Conservation (phyloP, 1,140 invertebrate species). For the Planococcus citri region DNA sequence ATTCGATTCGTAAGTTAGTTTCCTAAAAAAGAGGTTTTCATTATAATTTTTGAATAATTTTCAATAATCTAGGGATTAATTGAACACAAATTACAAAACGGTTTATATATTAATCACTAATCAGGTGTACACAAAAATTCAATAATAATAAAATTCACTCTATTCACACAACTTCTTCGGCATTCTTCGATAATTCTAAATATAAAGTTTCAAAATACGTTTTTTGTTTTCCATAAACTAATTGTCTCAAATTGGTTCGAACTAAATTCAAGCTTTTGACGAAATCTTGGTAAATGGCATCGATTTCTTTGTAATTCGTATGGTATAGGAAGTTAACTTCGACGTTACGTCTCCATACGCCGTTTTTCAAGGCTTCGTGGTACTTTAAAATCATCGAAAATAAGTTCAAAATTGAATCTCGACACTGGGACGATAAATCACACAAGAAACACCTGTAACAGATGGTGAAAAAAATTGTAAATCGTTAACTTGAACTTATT, state of each 20-base stretch:
- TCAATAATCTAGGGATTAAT: too few species aligned
- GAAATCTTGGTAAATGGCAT: background rate
- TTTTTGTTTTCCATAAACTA: background rate
- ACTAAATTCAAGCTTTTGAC: background rate
- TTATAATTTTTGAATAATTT: too few species aligned
- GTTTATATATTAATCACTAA: too few species aligned
- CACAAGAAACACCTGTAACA: constrained; percentile 4
- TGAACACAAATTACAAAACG: too few species aligned
- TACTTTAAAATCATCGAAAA: background rate
- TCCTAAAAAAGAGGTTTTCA: too few species aligned
- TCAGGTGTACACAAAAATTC: too few species aligned
- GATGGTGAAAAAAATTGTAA: background rate
- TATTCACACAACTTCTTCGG: too few species aligned
- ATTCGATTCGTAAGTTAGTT: too few species aligned
- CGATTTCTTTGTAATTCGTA: background rate
- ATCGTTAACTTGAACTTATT: background rate
- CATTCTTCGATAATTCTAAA: constrained; percentile 10
- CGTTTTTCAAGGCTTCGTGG: background rate
- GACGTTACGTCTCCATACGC: background rate
- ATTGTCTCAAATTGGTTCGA: background rate
- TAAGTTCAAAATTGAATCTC: background rate
- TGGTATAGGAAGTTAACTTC: constrained; percentile 8
- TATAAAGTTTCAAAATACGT: background rate
- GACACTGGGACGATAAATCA: background rate
- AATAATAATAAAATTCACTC: too few species aligned